phyloP scores from a whole-genome alignment of 2,797 vertebrate species.

The Galago senegalensis region DNA sequence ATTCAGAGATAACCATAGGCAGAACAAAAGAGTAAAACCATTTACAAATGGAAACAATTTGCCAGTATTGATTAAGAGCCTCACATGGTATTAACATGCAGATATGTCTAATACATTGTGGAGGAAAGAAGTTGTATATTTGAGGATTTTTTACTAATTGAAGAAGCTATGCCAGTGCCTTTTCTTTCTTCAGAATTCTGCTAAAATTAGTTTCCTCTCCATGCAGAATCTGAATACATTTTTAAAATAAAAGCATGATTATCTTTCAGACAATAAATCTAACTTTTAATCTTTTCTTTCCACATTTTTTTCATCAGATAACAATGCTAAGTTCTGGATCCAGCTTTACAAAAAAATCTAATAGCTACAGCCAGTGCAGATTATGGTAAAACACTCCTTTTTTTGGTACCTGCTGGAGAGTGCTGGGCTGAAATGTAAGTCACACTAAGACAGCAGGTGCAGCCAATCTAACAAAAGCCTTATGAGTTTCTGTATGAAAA shows the following conservation, averaged over 20 bases:
- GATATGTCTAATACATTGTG: neutral
- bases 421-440: constrained; percentile 35
- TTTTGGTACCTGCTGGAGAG: neutral
- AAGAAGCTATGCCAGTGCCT: neutral
- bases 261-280: constrained; percentile 63
- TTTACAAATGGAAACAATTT: neutral
- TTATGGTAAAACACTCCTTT: constrained; percentile 56
- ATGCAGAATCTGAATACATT: neutral
- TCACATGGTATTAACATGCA: neutral
- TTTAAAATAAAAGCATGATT: constrained; percentile 46
- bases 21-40: neutral
- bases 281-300: constrained; percentile 46
- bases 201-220: constrained; percentile 70
- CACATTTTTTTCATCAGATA: neutral
- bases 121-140: constrained; percentile 7
- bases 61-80: neutral
- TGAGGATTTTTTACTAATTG: constrained; percentile 59
- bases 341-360: neutral
- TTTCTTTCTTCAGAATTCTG: constrained; percentile 53
- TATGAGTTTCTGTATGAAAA: constrained; percentile 40
- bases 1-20: neutral
- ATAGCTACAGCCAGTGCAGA: neutral
- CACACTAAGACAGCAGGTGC: neutral
- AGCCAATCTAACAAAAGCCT: constrained; percentile 33
- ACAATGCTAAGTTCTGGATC: neutral